Conservation (phyloP, 2,113 vertebrate species). For the Etia nguti region DNA sequence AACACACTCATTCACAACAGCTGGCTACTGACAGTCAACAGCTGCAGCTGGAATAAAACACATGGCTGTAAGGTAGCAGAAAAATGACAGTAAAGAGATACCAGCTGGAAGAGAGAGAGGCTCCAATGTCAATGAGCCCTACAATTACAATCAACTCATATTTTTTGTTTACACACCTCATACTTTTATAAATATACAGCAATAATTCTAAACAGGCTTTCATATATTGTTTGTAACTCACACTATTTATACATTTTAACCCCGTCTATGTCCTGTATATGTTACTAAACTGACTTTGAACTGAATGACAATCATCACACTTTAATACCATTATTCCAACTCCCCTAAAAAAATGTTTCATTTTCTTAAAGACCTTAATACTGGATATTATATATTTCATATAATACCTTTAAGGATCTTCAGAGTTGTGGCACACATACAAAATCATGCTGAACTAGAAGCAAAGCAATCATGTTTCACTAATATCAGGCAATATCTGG, state of each 20-base stretch:
- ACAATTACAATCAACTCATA: neutral
- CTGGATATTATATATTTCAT: neutral
- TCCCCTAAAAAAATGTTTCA: fast-evolving
- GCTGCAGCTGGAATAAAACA: neutral
- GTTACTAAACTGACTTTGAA: neutral
- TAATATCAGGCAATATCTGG: neutral
- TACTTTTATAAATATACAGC: neutral
- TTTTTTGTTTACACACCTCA: neutral
- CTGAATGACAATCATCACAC: neutral
- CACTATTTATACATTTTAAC: neutral
- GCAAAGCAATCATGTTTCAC: neutral
- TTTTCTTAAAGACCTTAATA: neutral
- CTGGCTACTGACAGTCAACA: neutral
- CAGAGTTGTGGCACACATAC: neutral
- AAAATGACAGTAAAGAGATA: neutral
- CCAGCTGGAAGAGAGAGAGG: neutral
- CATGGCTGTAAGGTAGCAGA: neutral
- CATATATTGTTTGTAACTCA: neutral
- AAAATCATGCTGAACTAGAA: neutral
- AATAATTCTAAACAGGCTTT: neutral
- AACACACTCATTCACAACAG: neutral
- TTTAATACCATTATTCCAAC: neutral
- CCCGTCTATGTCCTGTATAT: neutral
- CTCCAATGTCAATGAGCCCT: neutral
- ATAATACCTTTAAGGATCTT: neutral